Evolutionary conservation across 2,888 invertebrate genomes (phyloP).

Genomic region (Cerceris rybyensis): DNA sequence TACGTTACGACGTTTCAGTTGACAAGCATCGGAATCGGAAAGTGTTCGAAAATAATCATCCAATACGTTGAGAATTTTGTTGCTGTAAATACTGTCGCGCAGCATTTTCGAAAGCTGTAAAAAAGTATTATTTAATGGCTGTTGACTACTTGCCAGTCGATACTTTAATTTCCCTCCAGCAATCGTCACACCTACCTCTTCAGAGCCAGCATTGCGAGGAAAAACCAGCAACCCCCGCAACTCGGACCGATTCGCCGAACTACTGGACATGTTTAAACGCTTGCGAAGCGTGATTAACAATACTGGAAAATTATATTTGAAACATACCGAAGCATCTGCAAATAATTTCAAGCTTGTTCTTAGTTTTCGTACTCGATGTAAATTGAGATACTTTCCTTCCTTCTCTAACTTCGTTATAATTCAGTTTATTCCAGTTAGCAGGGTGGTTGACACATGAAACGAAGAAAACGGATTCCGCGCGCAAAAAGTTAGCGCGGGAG

Average conservation of each 20-base stretch:
- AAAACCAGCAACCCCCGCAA: slow-evolving; percentile 23
- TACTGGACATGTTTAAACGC: not conserved
- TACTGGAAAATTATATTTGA: too few species aligned
- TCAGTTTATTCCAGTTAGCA: too few species aligned
- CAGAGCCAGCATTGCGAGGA: slow-evolving; percentile 14
- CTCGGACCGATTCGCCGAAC: not conserved
- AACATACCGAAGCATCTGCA: too few species aligned
- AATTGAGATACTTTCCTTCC: too few species aligned
- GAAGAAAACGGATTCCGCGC: too few species aligned
- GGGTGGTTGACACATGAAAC: too few species aligned
- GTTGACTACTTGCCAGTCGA: slow-evolving; percentile 82
- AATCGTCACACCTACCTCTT: slow-evolving; percentile 26
- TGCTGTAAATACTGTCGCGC: slow-evolving; percentile 65
- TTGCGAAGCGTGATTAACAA: too few species aligned
- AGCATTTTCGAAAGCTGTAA: slow-evolving; percentile 74
- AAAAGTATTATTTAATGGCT: slow-evolving; percentile 13
- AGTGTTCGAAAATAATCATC: slow-evolving; percentile 74
- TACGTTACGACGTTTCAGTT: slow-evolving; percentile 75
- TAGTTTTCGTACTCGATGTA: too few species aligned
- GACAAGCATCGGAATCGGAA: slow-evolving; percentile 65
- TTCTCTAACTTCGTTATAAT: too few species aligned
- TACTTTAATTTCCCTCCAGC: not conserved
- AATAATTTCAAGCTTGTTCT: too few species aligned
- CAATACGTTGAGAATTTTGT: slow-evolving; percentile 73
- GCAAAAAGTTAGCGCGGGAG: too few species aligned